phyloP scores from a whole-genome alignment of 2,888 invertebrate species.

The Cheilosia impressa region DNA sequence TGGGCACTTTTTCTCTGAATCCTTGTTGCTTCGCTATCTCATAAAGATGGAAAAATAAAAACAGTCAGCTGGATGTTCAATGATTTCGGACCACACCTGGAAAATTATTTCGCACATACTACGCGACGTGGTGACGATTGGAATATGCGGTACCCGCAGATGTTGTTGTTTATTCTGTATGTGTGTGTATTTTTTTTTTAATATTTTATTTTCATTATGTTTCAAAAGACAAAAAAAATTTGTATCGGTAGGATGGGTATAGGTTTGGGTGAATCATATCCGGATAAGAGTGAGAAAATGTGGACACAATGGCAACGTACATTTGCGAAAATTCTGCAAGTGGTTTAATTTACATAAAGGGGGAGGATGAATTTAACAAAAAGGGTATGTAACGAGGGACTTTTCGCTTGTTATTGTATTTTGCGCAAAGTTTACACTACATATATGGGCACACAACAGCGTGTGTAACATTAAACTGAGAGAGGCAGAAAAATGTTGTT shows the following conservation, averaged over 20 bases:
- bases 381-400: not conserved
- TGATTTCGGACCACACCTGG: constrained; percentile 64
- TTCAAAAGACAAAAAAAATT: not conserved
- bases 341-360: constrained; percentile 66
- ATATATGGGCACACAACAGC: not conserved
- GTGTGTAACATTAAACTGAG: not conserved
- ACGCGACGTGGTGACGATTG: constrained; percentile 36
- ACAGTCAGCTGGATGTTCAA: constrained; percentile 37
- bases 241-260: not conserved
- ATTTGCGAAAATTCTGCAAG: constrained; percentile 56
- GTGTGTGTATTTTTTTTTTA: not conserved
- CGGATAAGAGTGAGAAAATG: constrained; percentile 25
- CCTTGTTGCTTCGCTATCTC: not conserved
- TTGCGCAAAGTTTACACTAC: not conserved
- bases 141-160: constrained; percentile 26
- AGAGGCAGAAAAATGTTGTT: not conserved
- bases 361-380: constrained; percentile 1
- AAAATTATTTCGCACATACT: constrained; percentile 44
- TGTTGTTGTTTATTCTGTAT: not conserved
- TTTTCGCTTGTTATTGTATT: not conserved
- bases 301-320: not conserved
- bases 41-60: constrained; percentile 13
- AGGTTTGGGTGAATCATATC: not conserved
- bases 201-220: constrained; percentile 45
- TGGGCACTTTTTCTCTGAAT: constrained; percentile 19